These are phyloP conservation scores for Spodoptera littoralis DNA, from an alignment of 2,888 invertebrate species.

Conservation along the genomic window DNA sequence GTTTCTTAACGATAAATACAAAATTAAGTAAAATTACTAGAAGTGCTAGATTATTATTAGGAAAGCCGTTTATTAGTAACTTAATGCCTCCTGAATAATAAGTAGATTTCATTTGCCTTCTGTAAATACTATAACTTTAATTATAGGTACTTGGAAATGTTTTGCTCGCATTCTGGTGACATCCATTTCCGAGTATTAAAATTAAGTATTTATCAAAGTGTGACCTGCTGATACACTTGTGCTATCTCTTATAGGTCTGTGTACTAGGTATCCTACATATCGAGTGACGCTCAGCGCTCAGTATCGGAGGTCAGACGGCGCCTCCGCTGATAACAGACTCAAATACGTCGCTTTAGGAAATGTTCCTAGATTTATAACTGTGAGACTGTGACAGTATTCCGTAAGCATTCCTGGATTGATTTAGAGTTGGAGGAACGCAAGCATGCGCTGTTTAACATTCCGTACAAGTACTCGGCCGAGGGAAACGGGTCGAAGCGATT, in stretches of 20 bases:
- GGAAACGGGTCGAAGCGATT: constrained; percentile 36
- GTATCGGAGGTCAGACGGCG: constrained; percentile 66
- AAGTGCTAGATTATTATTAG: no score
- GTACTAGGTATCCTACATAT: constrained; percentile 55
- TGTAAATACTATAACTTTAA: no score
- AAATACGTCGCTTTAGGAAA: constrained; percentile 42
- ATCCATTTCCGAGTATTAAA: constrained; percentile 6
- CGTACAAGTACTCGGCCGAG: constrained; percentile 10
- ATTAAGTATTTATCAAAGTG: constrained; percentile 38
- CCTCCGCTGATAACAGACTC: constrained; percentile 53
- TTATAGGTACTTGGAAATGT: not conserved
- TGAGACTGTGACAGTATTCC: not conserved
- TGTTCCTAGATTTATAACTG: constrained; percentile 34
- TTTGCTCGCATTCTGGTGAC: not conserved
- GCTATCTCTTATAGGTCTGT: constrained; percentile 45
- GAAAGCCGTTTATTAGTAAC: no score
- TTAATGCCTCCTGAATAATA: no score
- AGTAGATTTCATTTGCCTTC: no score
- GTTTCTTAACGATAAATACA: no score
- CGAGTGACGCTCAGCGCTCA: constrained; percentile 40
- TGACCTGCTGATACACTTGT: constrained; percentile 56
- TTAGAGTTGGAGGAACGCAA: constrained; percentile 25
- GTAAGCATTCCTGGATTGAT: constrained; percentile 37
- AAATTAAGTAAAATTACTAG: no score
- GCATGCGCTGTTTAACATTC: constrained; percentile 47